phyloP scores from a whole-genome alignment of 2,113 vertebrate species.

The Paratilapia polleni region DNA sequence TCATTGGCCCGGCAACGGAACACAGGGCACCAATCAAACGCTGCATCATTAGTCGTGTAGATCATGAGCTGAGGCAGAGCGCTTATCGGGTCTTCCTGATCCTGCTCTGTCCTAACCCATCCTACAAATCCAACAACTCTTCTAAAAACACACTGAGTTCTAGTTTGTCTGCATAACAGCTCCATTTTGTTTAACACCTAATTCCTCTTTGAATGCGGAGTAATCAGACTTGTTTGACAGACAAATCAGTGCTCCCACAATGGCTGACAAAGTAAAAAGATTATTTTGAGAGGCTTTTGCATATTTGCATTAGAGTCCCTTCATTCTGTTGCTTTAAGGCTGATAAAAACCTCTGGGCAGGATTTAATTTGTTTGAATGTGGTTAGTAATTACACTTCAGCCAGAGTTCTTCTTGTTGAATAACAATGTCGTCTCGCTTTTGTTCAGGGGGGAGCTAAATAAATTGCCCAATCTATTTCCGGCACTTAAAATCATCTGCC shows the following conservation, averaged over 20 bases:
- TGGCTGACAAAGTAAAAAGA: conserved; percentile 18
- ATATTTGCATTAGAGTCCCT: conserved; percentile 6
- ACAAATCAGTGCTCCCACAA: conserved; percentile 17
- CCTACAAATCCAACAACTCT: conserved; percentile 16
- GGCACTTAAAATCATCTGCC: conserved; percentile 12
- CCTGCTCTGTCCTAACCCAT: conserved; percentile 31
- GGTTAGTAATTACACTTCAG: conserved; percentile 41
- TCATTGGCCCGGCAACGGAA: conserved; percentile 58
- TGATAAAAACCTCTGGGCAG: conserved; percentile 32
- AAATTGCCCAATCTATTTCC: conserved; percentile 15
- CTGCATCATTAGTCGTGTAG: conserved; percentile 64
- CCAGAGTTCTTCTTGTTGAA: conserved; percentile 30
- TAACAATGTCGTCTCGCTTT: conserved; percentile 23
- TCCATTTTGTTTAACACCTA: conserved; percentile 21
- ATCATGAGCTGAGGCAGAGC: conserved; percentile 28
- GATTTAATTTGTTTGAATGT: conserved; percentile 34
- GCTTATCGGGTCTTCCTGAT: conserved; percentile 60
- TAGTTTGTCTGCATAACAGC: not conserved
- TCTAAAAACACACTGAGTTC: not conserved
- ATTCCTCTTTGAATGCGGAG: conserved; percentile 12
- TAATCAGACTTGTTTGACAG: conserved; percentile 25
- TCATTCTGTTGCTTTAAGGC: conserved; percentile 33
- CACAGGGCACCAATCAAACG: conserved; percentile 59
- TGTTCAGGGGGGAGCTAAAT: conserved; percentile 11
- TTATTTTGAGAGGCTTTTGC: conserved; percentile 10